Evolutionary conservation across 2,888 invertebrate genomes (phyloP).

Genomic region (Pseudoips prasinana): DNA sequence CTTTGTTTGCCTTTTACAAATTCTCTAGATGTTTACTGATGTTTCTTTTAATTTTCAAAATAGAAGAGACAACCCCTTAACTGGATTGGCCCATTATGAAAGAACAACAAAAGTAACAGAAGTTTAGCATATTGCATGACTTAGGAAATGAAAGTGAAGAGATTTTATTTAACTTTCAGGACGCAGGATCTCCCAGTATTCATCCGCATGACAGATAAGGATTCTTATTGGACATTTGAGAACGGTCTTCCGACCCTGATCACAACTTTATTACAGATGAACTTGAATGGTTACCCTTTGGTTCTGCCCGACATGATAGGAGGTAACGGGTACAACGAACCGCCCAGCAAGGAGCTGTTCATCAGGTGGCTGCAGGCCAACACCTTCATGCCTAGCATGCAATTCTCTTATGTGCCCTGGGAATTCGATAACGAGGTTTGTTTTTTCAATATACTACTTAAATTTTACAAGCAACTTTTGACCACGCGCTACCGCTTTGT

Average conservation of each 20-base stretch:
- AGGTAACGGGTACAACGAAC: constrained; percentile 80
- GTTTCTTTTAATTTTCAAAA: no score
- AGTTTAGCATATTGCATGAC: no score
- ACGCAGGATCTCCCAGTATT: constrained; percentile 87
- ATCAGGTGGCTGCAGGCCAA: constrained; percentile 90
- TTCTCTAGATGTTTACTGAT: no score
- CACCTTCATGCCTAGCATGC: constrained; percentile 89
- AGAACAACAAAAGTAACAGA: no score
- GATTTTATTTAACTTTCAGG: no score
- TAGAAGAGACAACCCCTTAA: no score
- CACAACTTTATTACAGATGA: constrained; percentile 85
- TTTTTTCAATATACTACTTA: no score
- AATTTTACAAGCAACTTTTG: no score
- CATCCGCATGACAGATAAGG: constrained; percentile 89
- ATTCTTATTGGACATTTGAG: constrained; percentile 84
- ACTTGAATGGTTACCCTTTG: constrained; percentile 84
- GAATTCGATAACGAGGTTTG: constrained; percentile 83
- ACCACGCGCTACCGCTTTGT: no score
- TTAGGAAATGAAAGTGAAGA: no score
- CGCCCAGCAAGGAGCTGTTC: constrained; percentile 83
- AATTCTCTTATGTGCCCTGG: constrained; percentile 92
- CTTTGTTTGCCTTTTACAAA: no score
- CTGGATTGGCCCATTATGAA: no score
- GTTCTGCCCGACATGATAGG: constrained; percentile 91
- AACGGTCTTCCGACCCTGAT: constrained; percentile 88